These are phyloP conservation scores for Cyprinodon diabolis DNA, from an alignment of 2,797 vertebrate species.

Conservation along the genomic window DNA sequence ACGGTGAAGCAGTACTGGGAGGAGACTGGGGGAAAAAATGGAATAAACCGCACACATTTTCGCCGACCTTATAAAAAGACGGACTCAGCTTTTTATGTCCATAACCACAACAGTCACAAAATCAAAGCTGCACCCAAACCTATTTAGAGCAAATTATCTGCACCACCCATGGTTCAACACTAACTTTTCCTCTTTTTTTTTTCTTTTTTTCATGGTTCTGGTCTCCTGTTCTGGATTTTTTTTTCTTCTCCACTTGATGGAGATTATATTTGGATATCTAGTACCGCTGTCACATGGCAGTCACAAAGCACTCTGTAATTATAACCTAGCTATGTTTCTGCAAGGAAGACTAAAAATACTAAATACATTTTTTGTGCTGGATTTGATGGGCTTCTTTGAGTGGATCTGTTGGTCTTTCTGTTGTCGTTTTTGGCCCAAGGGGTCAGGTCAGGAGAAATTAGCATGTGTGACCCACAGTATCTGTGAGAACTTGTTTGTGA, in stretches of 20 bases:
- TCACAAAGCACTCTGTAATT: constrained; percentile 78
- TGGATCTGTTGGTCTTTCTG: constrained; percentile 23
- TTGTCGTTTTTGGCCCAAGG: neutral
- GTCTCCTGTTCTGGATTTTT: constrained; percentile 40
- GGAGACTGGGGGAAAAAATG: constrained; percentile 46
- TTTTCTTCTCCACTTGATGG: constrained; percentile 33
- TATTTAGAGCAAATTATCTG: constrained; percentile 43
- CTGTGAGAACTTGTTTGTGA: neutral
- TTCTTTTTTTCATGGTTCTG: constrained; percentile 27
- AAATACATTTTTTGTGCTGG: constrained; percentile 58
- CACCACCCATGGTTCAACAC: constrained; percentile 34
- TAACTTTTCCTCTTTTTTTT: constrained; percentile 38
- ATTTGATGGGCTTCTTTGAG: constrained; percentile 28
- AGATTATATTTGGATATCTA: constrained; percentile 77
- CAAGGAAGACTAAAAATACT: constrained; percentile 75
- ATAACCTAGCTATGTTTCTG: constrained; percentile 73
- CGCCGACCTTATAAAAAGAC: constrained; percentile 17
- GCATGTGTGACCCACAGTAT: neutral
- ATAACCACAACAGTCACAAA: constrained; percentile 18
- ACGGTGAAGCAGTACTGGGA: constrained; percentile 26
- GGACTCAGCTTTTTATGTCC: constrained; percentile 32
- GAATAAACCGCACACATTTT: constrained; percentile 42
- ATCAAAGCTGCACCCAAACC: constrained; percentile 47
- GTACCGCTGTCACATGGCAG: constrained; percentile 78
- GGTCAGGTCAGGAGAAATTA: neutral